Conservation (phyloP, 2,113 vertebrate genomes). For the Solenodon paradoxus region DNA sequence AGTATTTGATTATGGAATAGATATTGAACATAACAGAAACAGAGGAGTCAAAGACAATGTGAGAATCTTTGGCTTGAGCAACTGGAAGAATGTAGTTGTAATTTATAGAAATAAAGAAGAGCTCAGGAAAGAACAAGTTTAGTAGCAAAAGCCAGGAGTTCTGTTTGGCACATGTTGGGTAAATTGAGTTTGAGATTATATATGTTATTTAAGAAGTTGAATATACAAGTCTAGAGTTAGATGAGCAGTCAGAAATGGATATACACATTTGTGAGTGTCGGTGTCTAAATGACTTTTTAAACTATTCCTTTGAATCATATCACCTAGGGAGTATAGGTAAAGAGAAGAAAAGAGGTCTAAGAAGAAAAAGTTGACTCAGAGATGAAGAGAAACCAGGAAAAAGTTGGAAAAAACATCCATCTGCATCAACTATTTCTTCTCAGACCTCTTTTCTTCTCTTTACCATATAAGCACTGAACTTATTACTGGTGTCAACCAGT, state of each 20-base stretch:
- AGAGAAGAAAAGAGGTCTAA: background rate
- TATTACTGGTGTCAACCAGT: background rate
- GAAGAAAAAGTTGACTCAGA: background rate
- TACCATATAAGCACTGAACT: no score
- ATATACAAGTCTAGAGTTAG: background rate
- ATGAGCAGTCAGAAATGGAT: background rate
- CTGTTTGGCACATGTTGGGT: background rate
- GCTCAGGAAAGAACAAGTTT: background rate
- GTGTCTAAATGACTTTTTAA: background rate
- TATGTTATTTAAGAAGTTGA: background rate
- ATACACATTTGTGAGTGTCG: background rate
- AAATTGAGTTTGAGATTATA: background rate
- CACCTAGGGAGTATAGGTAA: background rate
- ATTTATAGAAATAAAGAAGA: background rate
- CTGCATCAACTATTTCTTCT: no score
- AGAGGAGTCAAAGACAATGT: background rate
- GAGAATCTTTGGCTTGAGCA: no score
- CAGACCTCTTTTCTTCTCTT: no score
- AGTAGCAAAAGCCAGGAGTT: background rate
- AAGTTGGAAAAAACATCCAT: background rate
- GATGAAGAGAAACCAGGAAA: background rate
- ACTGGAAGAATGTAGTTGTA: background rate
- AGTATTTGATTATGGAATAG: background rate
- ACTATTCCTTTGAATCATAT: background rate
- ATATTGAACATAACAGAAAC: background rate